Base-by-base conservation (phyloP, 2,888 invertebrate species). In the Biston betularia region DNA sequence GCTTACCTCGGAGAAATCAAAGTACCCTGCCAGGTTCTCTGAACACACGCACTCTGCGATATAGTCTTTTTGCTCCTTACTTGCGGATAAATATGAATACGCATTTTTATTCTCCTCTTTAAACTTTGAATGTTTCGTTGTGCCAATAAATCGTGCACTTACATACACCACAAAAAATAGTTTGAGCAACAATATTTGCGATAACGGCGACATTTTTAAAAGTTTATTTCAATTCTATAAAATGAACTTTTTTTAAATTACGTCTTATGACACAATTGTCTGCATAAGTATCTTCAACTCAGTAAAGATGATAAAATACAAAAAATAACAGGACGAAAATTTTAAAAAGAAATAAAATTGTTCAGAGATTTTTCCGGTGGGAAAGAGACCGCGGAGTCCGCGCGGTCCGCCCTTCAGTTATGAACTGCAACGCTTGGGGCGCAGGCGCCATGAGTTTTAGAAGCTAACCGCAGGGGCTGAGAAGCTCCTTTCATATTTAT, bases 361-460 rank as follows among this genome's bases (percentile, higher is more conserved):
- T 38, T 12, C 42, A 24, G 15, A 53, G 55, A 35, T 63, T 66
- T 72, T 63, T 63, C 63, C 68, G 63, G 71, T 63, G 65, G 69
- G 70, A 62, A 65, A 72, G 71, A 56, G 57, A 64, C 49, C 56
- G 71, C 66, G 69, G 62, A 68, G 71, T 59, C 72, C 81, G 83
- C 81, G 84, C 83, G 84, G 80, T 79, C 73, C 78, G 86, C 83
- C 79, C 82, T 79, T 76, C 79, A 74, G 75, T 69, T 46, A n/a
- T 24, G 49, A 55, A 65, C 65, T 65, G 72, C 68, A 71, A 74
- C 81, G 34, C 87, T 85, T 88, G 86, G 86, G 80, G 82, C 84
- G 83, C 77, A 35, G 53, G 35, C 49, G 69, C 68, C 68, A 67
- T 58, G 44, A 33, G 56, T 70, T 74, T 71, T 75, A 72, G 63